Evolutionary conservation across 2,113 vertebrate genomes (phyloP), one percentile per base, ranked within the genome.

Genomic region (Rhinolophus sinicus): DNA sequence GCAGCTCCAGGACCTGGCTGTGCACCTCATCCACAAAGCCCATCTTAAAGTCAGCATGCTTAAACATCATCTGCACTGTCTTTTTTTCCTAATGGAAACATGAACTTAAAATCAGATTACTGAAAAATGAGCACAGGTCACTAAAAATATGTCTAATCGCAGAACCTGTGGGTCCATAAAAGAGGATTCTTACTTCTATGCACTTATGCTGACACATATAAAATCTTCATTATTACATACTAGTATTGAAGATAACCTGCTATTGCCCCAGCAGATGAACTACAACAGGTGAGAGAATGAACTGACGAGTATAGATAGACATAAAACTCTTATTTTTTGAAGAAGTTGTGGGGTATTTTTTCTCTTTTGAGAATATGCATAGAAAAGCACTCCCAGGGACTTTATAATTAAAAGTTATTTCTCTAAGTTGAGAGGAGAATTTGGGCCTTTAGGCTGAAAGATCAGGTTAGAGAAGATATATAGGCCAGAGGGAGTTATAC

Each of bases 21-120:
- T 82, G 78, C 7, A 97, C 62, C 5, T 99, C 99, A 0, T 98
- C 97, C 35, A 99, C 96, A 2, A 97, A 98, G 3, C 96, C 93
- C 95, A 98, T 87, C 21, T 97, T 97, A 96, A 99, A 99, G 8
- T 6, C 89, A 1, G 85, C 97, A 47, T 97, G 96, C 88, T 98
- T 99, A 18, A 77, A 78, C 99, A 99, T 99, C 99, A 99, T 99
- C 98, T 99, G 98, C 94, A 99, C 99, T 1, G 98, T 97, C 82
- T 98, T 99, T 3, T 96, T 99, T 15, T 98, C 98, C 8, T 98
- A 93, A 60, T 35, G 33, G 35, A 77, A 94, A 96, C 6, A 89
- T 0, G 1, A 54, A 54, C 82, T 72, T 76, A 44, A 88, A 75
- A 81, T 62, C 47, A 60, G 26, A 62, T 60, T 40, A 10, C 35